phyloP scores from a whole-genome alignment of 2,113 vertebrate genomes.

The Vulpes lagopus region DNA sequence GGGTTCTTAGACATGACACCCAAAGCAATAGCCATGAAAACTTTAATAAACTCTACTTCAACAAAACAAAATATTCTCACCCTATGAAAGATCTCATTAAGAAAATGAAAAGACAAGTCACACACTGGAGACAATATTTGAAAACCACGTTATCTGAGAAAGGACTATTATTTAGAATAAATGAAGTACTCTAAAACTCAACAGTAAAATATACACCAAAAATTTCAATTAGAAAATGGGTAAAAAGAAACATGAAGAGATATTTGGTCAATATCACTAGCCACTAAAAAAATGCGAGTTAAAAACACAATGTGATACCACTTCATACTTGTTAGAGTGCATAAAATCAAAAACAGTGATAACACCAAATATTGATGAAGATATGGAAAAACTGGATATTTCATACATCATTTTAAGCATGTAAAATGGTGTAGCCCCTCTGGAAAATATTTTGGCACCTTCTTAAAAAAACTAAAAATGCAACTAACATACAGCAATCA shows the following conservation, averaged over 20 bases:
- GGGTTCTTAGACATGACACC: not conserved
- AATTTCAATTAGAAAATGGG: conserved; percentile 1
- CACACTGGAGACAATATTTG: not conserved
- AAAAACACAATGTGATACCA: conserved; percentile 21
- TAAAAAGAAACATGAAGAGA: conserved; percentile 42
- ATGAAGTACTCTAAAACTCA: conserved; percentile 24
- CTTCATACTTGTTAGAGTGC: not conserved
- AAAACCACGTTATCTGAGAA: not conserved
- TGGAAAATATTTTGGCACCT: not conserved
- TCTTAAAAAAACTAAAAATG: not conserved
- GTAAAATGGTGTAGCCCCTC: not conserved
- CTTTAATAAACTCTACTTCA: not conserved
- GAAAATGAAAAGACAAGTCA: not conserved
- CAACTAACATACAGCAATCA: not conserved
- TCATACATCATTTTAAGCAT: not conserved
- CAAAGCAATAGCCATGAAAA: not conserved
- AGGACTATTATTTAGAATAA: not conserved
- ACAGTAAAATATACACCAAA: not conserved
- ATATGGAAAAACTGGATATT: not conserved
- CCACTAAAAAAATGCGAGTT: conserved; percentile 13
- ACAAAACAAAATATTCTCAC: conserved; percentile 4
- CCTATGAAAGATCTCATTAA: not conserved
- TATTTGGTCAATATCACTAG: not conserved
- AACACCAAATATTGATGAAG: conserved; percentile 12
- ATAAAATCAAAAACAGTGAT: not conserved